Evolutionary conservation across 2,888 invertebrate genomes (phyloP).

Genomic region (Polymixis flavicincta): DNA sequence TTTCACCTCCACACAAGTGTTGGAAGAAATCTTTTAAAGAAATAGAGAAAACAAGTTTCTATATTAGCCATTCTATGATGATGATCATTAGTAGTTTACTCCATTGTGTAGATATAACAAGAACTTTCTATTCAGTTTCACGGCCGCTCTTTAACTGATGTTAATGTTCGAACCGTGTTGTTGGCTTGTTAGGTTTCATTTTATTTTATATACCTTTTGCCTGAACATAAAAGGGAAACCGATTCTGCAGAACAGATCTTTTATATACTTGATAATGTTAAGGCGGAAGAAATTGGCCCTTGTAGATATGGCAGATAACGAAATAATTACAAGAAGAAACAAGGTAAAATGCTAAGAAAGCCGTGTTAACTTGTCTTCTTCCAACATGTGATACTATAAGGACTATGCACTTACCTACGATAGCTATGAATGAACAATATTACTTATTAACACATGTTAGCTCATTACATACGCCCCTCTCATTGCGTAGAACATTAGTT

Average conservation of each 20-base stretch:
- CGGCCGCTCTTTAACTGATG: slow-evolving; percentile 25
- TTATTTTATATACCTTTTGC: not conserved
- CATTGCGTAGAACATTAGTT: too few relatives aligned
- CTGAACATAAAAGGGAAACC: slow-evolving; percentile 15
- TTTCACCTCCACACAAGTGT: not conserved
- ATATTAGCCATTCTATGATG: slow-evolving; percentile 29
- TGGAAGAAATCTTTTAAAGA: slow-evolving; percentile 25
- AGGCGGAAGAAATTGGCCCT: not conserved
- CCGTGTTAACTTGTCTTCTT: not conserved
- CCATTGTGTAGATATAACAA: slow-evolving; percentile 47
- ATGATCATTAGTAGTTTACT: slow-evolving; percentile 42
- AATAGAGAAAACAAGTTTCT: slow-evolving; percentile 32
- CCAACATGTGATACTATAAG: too few relatives aligned
- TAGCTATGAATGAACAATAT: not conserved
- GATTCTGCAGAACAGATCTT: not conserved
- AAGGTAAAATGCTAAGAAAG: not conserved
- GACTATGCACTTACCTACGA: not conserved
- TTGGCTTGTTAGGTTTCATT: slow-evolving; percentile 21
- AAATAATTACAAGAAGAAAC: not conserved
- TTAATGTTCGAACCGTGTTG: slow-evolving; percentile 37
- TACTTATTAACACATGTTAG: not conserved
- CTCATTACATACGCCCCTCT: not conserved
- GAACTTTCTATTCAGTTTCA: slow-evolving; percentile 60
- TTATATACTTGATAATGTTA: not conserved
- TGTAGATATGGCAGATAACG: not conserved